Conservation (phyloP, 2,888 invertebrate species). For the Agrypnus murinus region DNA sequence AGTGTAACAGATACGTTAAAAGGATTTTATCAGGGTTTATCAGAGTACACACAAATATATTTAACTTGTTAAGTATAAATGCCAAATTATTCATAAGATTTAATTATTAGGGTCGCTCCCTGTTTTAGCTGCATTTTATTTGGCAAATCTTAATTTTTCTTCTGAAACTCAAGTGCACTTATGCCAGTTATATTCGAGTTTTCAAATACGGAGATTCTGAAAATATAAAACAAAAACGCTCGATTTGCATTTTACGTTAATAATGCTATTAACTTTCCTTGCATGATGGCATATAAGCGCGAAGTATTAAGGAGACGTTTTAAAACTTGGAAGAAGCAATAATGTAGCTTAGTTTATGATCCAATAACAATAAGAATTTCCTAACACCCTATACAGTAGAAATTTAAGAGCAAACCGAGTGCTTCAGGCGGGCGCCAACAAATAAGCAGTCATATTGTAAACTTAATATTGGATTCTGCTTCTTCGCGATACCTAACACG, state of each 20-base stretch:
- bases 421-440: conserved; percentile 55
- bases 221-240: conserved; percentile 35
- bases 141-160: too few species aligned
- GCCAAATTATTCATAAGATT: too few species aligned
- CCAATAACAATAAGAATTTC: conserved; percentile 54
- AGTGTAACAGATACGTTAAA: too few species aligned
- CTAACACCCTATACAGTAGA: conserved; percentile 49
- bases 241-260: conserved; percentile 46
- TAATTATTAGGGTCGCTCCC: too few species aligned
- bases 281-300: conserved; percentile 39
- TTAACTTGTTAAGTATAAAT: too few species aligned
- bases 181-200: too few species aligned
- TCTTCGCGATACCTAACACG: conserved; percentile 58
- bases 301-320: conserved; percentile 41
- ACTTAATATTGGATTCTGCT: conserved; percentile 60
- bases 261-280: conserved; percentile 45
- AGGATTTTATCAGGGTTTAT: too few species aligned
- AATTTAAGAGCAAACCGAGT: conserved; percentile 54
- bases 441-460: conserved; percentile 59
- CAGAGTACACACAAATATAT: too few species aligned
- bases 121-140: too few species aligned
- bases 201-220: too few species aligned
- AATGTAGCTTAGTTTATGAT: conserved; percentile 49
- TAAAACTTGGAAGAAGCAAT: conserved; percentile 43
- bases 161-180: too few species aligned